phyloP scores from a whole-genome alignment of 1,140 invertebrate species.

The Ceratosolen solmsi region DNA sequence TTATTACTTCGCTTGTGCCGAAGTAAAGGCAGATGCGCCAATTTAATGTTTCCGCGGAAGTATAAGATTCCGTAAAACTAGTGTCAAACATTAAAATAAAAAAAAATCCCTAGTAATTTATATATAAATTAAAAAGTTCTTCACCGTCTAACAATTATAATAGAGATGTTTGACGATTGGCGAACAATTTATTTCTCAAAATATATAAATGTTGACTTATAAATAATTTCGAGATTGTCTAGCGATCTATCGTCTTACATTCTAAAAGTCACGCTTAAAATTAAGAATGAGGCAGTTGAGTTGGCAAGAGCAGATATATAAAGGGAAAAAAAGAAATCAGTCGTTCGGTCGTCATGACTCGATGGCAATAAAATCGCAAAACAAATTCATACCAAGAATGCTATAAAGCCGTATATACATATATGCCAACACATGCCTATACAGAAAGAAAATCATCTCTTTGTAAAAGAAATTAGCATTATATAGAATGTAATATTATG shows the following conservation, averaged over 20 bases:
- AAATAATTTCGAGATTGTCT: constrained; percentile 44
- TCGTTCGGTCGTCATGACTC: constrained; percentile 56
- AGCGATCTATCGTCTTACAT: constrained; percentile 47
- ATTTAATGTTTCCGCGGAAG: background rate
- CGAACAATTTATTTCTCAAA: background rate
- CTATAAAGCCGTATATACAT: constrained; percentile 21
- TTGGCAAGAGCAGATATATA: constrained; percentile 67
- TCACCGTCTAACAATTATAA: background rate
- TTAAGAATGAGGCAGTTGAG: constrained; percentile 72
- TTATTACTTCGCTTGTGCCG: background rate
- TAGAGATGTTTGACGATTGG: background rate
- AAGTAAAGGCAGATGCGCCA: background rate
- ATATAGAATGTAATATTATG: too few species aligned
- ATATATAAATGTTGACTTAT: constrained; percentile 44
- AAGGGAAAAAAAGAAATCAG: constrained; percentile 57
- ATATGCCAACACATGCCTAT: constrained; percentile 27
- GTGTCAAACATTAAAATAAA: background rate
- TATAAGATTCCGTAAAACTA: background rate
- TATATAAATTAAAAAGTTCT: background rate
- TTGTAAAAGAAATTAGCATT: background rate
- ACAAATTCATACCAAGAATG: constrained; percentile 23
- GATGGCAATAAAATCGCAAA: constrained; percentile 48
- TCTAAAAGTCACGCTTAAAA: constrained; percentile 62
- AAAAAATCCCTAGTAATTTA: constrained; percentile 9
- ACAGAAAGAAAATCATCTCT: constrained; percentile 38